Conservation (phyloP, 2,113 vertebrate genomes). For the Cephalopholis sonnerati region DNA sequence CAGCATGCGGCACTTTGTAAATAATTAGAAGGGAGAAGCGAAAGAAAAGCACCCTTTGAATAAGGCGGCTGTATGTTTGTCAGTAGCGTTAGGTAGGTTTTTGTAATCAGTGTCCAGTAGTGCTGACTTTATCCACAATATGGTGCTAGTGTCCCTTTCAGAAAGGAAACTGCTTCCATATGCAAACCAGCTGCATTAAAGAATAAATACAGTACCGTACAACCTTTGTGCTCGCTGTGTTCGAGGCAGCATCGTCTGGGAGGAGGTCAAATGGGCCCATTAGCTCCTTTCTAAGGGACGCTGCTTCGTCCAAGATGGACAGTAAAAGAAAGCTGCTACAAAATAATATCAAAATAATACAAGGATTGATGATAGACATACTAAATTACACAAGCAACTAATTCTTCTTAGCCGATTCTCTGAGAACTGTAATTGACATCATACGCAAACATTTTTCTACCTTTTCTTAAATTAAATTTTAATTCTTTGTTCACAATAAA, state of each 20-base stretch:
- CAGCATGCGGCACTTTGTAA: conserved; percentile 64
- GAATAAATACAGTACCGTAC: conserved; percentile 1
- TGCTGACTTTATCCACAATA: conserved; percentile 79
- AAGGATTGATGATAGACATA: background rate
- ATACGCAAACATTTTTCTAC: too few species aligned
- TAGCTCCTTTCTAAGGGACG: background rate
- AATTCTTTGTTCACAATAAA: too few species aligned
- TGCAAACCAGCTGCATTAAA: conserved; percentile 52
- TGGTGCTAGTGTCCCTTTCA: conserved; percentile 81
- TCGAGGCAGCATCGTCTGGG: background rate
- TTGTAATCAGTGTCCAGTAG: conserved; percentile 72
- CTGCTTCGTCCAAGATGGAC: background rate
- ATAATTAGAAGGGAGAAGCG: conserved; percentile 62
- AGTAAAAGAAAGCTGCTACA: background rate
- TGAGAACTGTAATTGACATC: too few species aligned
- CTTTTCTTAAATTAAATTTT: too few species aligned
- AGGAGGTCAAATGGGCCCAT: background rate
- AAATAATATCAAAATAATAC: background rate
- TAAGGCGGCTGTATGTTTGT: conserved; percentile 50
- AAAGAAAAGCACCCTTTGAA: conserved; percentile 62
- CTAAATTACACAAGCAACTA: too few species aligned
- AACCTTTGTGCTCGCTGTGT: background rate
- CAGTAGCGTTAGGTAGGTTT: conserved; percentile 24
- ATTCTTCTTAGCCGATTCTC: too few species aligned
- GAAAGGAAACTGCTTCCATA: conserved; percentile 45